These are phyloP conservation scores for Nymphalis polychloros DNA, from an alignment of 2,888 invertebrate genomes.

Conservation along the genomic window DNA sequence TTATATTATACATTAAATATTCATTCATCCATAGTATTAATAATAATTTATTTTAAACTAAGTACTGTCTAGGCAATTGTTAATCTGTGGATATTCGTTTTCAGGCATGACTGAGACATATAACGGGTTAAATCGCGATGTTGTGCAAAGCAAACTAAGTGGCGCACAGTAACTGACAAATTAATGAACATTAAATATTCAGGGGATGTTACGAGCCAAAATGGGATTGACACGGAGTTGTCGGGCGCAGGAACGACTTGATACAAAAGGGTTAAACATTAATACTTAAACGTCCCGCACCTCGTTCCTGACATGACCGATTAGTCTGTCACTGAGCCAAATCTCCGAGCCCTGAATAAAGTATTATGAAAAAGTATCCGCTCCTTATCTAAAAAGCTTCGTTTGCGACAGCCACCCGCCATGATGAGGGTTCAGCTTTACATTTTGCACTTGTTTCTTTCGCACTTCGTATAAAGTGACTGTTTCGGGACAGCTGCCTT, in stretches of 20 bases:
- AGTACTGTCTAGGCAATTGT: not conserved
- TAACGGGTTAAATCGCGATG: conserved; percentile 34
- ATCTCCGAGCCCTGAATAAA: conserved; percentile 76
- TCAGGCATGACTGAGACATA: conserved; percentile 33
- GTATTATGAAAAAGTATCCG: conserved; percentile 77
- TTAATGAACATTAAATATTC: conserved; percentile 78
- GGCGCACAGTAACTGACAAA: conserved; percentile 63
- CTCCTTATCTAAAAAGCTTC: conserved; percentile 68
- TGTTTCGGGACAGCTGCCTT: conserved; percentile 30
- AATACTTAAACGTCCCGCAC: conserved; percentile 73
- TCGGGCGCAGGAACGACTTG: conserved; percentile 61
- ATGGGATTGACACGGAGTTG: conserved; percentile 71
- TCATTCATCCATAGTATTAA: no score
- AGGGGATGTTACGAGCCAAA: conserved; percentile 55
- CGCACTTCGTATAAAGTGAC: conserved; percentile 33
- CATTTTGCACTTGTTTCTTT: conserved; percentile 47
- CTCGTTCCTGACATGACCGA: conserved; percentile 72
- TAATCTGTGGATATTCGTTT: conserved; percentile 9
- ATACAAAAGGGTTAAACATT: conserved; percentile 77
- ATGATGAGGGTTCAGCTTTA: conserved; percentile 73
- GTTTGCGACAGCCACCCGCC: conserved; percentile 54
- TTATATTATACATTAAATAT: no score
- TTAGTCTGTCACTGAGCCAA: conserved; percentile 77
- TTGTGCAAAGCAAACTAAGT: conserved; percentile 45
- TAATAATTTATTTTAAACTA: not conserved